A percentile compares a stretch with the other conserved stretches of the same genome.
Conservation (phyloP, 1,140 invertebrate genomes). For the Psix sp. region DNA sequence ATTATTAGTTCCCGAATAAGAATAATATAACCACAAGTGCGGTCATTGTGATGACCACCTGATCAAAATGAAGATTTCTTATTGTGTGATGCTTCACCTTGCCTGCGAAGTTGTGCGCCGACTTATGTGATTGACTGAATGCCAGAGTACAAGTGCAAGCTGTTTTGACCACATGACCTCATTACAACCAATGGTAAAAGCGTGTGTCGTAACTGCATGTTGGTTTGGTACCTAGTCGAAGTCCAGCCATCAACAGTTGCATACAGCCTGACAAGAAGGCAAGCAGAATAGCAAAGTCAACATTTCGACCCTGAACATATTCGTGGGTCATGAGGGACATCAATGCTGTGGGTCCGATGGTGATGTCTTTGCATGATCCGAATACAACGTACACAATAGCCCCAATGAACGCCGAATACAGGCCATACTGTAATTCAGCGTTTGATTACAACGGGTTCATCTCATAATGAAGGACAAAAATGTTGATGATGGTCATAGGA, state of each 20-base stretch:
- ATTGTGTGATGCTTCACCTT: too few relatives aligned
- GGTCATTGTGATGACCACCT: too few relatives aligned
- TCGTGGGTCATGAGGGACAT: slow-evolving; percentile 89
- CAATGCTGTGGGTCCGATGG: slow-evolving; percentile 90
- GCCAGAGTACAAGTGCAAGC: too few relatives aligned
- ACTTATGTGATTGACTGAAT: too few relatives aligned
- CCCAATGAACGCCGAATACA: slow-evolving; percentile 95
- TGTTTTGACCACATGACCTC: slow-evolving; percentile 16
- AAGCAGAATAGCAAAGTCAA: slow-evolving; percentile 89
- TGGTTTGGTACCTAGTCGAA: slow-evolving; percentile 84
- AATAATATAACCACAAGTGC: too few relatives aligned
- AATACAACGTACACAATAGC: slow-evolving; percentile 94
- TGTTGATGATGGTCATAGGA: not conserved
- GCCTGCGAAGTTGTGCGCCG: too few relatives aligned
- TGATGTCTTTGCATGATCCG: slow-evolving; percentile 94
- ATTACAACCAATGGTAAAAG: slow-evolving; percentile 19
- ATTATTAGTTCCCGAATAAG: too few relatives aligned
- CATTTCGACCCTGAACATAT: slow-evolving; percentile 82
- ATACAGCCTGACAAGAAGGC: slow-evolving; percentile 90
- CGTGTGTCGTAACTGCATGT: slow-evolving; percentile 8
- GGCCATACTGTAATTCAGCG: slow-evolving; percentile 84
- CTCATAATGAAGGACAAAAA: not conserved
- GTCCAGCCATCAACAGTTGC: slow-evolving; percentile 88
- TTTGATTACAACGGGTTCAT: slow-evolving; percentile 15
- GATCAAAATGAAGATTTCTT: too few relatives aligned